Evolutionary conservation across 2,797 vertebrate genomes (phyloP), one percentile per base, ranked within the genome.

Genomic region (Takifugu rubripes): DNA sequence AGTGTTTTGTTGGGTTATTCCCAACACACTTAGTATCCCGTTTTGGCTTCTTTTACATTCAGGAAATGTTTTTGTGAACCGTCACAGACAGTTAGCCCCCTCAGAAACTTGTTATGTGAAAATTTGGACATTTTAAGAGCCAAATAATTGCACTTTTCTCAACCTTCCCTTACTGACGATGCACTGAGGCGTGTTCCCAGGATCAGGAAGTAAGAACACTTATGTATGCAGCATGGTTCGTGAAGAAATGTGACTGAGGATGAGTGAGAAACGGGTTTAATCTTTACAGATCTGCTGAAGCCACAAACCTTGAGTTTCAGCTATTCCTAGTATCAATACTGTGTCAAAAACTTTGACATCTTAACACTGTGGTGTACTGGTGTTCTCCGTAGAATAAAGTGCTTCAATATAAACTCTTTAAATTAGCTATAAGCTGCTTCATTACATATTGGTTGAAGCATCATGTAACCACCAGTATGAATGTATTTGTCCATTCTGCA

Each of bases 401-500:
- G 55, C 55, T 7, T 64, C 5, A 59, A 62, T 59, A 63, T 54
- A 2, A 51, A 59, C 25, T 51, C 16, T 47, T 61, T 25, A 31
- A 52, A 48, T 24, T 54, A 24, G 29, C 50, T 68, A 50, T 55
- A 52, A 67, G 46, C 64, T 54, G 60, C 61, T 59, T 64, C 36
- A 60, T 45, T 55, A 26, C n/a, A 61, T 63, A 63, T 47, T 60
- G 44, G 29, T 55, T 64, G 25, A 68, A 48, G 48, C 25, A 29
- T 57, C 40, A 51, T 68, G 54, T 76, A 65, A 77, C 56, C 55
- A 67, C 59, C 52, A 69, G 66, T 74, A 62, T 75, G 72, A 79
- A 78, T 76, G 81, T 76, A 72, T 21, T 21, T 7, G 52, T 62
- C 42, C 68, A 53, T 64, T 73, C 66, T 90, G 89, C 88, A 89